phyloP scores from a whole-genome alignment of 2,797 vertebrate genomes.

The Centropyge bicolor region DNA sequence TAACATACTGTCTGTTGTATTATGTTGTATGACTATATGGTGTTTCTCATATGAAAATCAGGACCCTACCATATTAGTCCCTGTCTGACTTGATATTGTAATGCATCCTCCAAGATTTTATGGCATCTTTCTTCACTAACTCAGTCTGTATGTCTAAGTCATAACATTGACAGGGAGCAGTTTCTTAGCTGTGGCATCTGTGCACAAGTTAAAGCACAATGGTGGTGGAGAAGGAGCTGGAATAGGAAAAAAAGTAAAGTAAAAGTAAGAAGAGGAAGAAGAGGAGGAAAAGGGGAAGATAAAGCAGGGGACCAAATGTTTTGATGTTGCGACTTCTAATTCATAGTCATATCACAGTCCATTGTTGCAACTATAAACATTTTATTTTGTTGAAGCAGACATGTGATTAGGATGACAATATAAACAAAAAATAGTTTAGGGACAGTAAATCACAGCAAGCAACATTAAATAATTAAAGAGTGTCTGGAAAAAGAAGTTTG shows the following conservation, averaged over 20 bases:
- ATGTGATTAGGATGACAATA: constrained; percentile 21
- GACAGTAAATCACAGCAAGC: constrained; percentile 16
- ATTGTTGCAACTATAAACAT: constrained; percentile 39
- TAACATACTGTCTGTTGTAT: neutral
- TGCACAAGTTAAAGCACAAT: neutral
- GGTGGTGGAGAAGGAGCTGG: neutral
- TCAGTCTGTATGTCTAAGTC: neutral
- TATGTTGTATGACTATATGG: neutral
- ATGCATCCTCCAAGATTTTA: neutral
- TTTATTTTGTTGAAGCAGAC: constrained; percentile 46
- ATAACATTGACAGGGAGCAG: no score
- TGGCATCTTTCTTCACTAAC: neutral
- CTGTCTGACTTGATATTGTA: neutral
- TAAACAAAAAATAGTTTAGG: neutral
- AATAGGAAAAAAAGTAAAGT: neutral
- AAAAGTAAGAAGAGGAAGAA: neutral
- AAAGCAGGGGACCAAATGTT: neutral
- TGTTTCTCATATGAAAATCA: neutral
- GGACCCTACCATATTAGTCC: neutral
- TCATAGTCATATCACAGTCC: neutral
- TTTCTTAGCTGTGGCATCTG: neutral
- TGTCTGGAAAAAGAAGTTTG: constrained; percentile 4
- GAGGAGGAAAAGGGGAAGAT: neutral
- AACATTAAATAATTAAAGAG: constrained; percentile 7
- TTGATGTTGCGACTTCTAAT: neutral